Conservation (phyloP, 2,113 vertebrate species). For the Ictalurus punctatus region DNA sequence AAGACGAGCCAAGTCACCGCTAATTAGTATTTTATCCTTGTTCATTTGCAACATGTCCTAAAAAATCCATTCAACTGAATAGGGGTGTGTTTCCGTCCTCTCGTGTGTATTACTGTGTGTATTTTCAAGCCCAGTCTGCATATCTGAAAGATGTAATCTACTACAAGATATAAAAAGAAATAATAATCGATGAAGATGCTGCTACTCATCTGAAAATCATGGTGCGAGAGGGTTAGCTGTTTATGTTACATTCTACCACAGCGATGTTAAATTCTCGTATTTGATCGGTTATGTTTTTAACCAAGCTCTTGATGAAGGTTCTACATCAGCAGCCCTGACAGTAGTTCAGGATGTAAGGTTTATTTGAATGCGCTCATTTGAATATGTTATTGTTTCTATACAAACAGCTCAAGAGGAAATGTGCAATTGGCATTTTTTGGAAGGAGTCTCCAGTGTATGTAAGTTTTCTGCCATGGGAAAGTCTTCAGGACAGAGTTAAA, state of each 20-base stretch:
- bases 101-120: background rate
- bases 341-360: background rate
- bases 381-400: background rate
- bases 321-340: background rate
- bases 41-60: slow-evolving; percentile 22
- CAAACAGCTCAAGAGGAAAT: background rate
- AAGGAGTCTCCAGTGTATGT: background rate
- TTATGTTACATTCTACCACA: too few species aligned
- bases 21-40: slow-evolving; percentile 7
- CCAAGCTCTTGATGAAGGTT: background rate
- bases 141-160: too few species aligned
- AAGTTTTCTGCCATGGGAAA: background rate
- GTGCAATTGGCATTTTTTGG: background rate
- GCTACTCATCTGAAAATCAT: background rate
- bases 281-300: background rate
- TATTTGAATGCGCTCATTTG: background rate
- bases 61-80: slow-evolving; percentile 3
- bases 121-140: background rate
- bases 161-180: background rate
- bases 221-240: too few species aligned
- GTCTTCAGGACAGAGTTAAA: too few species aligned
- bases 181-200: background rate
- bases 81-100: background rate
- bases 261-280: too few species aligned
- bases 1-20: background rate